Base-by-base conservation (phyloP, 1,140 invertebrate genomes). In the Rhizoglyphus robini region DNA sequence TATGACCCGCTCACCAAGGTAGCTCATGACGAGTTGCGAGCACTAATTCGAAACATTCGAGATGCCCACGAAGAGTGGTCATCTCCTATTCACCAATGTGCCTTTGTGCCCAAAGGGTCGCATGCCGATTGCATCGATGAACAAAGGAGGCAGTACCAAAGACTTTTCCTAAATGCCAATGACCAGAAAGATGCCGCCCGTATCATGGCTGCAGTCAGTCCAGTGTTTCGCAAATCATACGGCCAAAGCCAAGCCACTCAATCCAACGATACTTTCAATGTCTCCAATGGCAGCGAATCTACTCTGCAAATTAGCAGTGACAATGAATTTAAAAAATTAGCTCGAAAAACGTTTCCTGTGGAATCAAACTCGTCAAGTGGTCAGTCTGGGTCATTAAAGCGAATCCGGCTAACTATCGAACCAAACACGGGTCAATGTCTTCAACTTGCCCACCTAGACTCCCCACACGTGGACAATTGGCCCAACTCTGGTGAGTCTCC, bases 1-100 rank as follows among this genome's bases (percentile, higher is more conserved):
- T 88, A 87, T 75, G 36, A 65, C 27, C n/a, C 11, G 27, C n/a
- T 64, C 1, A 64, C 63, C 1, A 64, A 64, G 27, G 29, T 49
- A 30, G 63, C 63, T 20, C 63, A 64, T 36, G 63, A 64, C 32
- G 63, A 64, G 29, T 57, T 30, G 11, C 38, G 63, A 2, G 4
- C 41, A 38, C 23, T 49, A 18, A 64, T 64, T 18, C 41, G 38
- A 57, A 23, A 3, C n/a, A 18, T 64, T 20, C 41, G 63, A 18
- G 63, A 64, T 27, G 46, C 46, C 11, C 54, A 64, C 29, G 63
- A 64, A 32, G 63, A 64, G 29, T 64, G 63, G 63, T 38, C 32
- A n/a, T 64, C 63, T 3, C 46, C 63, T 20, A 20, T 48, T 27
- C 63, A 15, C 13, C 30, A 20, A 15, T 64, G 63, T 57, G 63